phyloP scores from a whole-genome alignment of 2,888 invertebrate species.

The Agonopterix arenella region DNA sequence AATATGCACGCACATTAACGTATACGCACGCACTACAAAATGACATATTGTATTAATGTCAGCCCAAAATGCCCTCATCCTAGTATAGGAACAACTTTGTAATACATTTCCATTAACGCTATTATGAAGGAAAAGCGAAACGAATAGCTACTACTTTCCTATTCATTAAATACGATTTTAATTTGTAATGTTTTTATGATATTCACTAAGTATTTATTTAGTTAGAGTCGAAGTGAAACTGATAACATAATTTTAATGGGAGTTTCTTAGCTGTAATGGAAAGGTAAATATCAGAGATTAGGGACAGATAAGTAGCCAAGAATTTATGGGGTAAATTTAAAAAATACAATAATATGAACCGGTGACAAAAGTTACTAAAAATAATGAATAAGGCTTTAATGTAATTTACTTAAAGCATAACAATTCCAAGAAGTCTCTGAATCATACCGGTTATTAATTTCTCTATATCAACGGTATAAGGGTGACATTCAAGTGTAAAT shows the following conservation, averaged over 20 bases:
- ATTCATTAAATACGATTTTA: constrained; percentile 23
- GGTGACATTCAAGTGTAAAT: no score
- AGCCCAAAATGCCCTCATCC: constrained; percentile 12
- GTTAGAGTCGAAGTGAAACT: constrained; percentile 31
- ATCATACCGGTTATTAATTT: no score
- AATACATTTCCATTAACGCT: constrained; percentile 22
- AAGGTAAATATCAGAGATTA: not conserved
- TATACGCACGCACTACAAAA: no score
- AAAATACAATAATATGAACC: no score
- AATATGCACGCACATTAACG: no score
- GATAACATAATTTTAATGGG: not conserved
- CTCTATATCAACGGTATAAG: no score
- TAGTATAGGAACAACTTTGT: constrained; percentile 13
- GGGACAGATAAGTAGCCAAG: not conserved
- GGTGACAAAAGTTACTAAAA: no score
- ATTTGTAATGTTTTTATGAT: constrained; percentile 57
- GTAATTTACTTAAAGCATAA: no score
- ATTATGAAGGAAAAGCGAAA: constrained; percentile 12
- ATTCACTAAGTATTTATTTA: constrained; percentile 70
- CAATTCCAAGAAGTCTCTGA: no score
- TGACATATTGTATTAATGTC: no score
- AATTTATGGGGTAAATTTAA: not conserved
- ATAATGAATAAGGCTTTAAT: no score
- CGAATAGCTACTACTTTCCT: constrained; percentile 20
- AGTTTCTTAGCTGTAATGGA: not conserved